These are phyloP conservation scores for Athripsodes cinereus DNA, from an alignment of 2,888 invertebrate species.

Conservation along the genomic window DNA sequence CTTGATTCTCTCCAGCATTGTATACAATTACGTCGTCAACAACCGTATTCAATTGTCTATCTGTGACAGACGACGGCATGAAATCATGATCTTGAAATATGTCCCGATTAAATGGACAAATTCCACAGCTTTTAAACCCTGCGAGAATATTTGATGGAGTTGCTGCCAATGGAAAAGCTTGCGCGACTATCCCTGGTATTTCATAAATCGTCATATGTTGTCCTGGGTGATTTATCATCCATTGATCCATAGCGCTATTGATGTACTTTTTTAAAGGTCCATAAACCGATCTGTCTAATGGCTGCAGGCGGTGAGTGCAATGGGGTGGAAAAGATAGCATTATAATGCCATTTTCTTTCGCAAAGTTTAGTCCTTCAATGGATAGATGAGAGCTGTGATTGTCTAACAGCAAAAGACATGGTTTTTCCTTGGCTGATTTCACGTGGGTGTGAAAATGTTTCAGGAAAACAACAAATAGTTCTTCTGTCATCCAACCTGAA, in stretches of 20 bases:
- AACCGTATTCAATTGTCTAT: constrained; percentile 11
- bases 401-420: constrained; percentile 10
- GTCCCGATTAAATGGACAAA: constrained; percentile 23
- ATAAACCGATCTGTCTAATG: constrained; percentile 5
- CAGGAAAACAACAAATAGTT: constrained; percentile 1
- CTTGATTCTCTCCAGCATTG: constrained; percentile 5
- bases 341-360: not conserved
- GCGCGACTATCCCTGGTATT: constrained; percentile 12
- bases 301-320: too few relatives aligned
- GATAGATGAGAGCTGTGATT: constrained; percentile 16
- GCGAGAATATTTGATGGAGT: constrained; percentile 21
- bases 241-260: constrained; percentile 19
- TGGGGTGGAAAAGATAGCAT: constrained; percentile 7
- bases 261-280: constrained; percentile 9
- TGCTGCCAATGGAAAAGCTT: constrained; percentile 20
- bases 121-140: constrained; percentile 23
- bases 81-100: constrained; percentile 25
- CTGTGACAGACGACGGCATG: constrained; percentile 9
- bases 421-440: constrained; percentile 8
- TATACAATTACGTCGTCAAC: constrained; percentile 2
- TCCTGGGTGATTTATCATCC: constrained; percentile 24
- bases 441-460: constrained; percentile 16
- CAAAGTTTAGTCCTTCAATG: constrained; percentile 2
- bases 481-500: constrained; percentile 32
- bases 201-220: constrained; percentile 22